Evolutionary conservation across 2,888 invertebrate species (phyloP).

Genomic region (Orchesella flavescens): DNA sequence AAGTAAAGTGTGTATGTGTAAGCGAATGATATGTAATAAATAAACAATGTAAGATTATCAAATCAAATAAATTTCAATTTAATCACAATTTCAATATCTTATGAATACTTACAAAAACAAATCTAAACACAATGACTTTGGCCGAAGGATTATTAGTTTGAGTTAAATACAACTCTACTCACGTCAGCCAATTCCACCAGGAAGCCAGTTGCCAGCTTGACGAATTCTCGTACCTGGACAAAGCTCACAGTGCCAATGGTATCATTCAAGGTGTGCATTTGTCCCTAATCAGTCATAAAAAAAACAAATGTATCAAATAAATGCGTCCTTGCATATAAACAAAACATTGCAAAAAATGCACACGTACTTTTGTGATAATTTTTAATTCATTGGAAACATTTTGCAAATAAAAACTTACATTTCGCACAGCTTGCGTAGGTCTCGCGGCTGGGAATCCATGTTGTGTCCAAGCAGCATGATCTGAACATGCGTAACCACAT

Average conservation of each 20-base stretch:
- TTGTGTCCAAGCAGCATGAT: slow-evolving; percentile 50
- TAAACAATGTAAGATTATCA: neutral
- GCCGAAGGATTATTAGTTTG: neutral
- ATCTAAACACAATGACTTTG: neutral
- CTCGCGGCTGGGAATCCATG: slow-evolving; percentile 52
- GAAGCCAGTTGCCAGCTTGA: slow-evolving; percentile 44
- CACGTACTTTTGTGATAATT: neutral
- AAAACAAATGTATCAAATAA: neutral
- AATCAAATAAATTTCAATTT: neutral
- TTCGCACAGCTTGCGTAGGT: slow-evolving; percentile 27
- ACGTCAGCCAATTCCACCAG: slow-evolving; percentile 53
- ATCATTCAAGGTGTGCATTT: slow-evolving; percentile 56
- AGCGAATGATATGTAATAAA: too few species aligned
- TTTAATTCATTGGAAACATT: neutral
- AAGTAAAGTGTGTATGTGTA: neutral
- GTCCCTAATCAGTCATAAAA: slow-evolving; percentile 18
- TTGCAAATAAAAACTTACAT: slow-evolving; percentile 17
- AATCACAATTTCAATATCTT: neutral
- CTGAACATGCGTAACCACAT: slow-evolving; percentile 42
- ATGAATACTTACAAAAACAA: neutral
- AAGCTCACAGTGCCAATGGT: slow-evolving; percentile 39
- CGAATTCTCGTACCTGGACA: slow-evolving; percentile 48
- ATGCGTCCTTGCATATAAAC: neutral
- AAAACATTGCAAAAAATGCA: neutral
- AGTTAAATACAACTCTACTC: too few species aligned